A percentile compares a stretch with the other conserved stretches of the same genome.
Conservation (phyloP, 2,113 vertebrate species). For the Petromus typicus region DNA sequence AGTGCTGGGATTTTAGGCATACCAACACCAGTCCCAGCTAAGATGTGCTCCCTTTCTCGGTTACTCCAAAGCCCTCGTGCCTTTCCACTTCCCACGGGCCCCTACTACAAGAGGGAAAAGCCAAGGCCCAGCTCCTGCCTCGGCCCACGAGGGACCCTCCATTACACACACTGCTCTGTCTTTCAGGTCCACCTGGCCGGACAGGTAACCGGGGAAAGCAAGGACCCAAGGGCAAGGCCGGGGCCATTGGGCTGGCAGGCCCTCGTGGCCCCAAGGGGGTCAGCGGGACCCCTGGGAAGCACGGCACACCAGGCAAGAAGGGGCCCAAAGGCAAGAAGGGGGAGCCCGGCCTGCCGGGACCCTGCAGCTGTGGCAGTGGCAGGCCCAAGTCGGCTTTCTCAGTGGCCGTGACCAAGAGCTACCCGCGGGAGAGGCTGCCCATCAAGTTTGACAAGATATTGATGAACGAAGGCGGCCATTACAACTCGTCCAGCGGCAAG, state of each 20-base stretch:
- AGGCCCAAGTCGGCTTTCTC: slow-evolving; percentile 95
- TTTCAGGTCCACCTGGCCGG: slow-evolving; percentile 89
- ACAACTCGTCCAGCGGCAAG: slow-evolving; percentile 94
- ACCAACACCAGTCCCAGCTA: not conserved
- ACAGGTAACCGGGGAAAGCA: slow-evolving; percentile 93
- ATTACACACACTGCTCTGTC: slow-evolving; percentile 66
- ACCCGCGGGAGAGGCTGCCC: slow-evolving; percentile 94
- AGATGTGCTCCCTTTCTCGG: not conserved
- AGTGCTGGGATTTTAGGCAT: not conserved
- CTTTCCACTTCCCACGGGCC: not conserved
- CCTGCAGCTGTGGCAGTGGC: slow-evolving; percentile 90
- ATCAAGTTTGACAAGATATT: slow-evolving; percentile 97
- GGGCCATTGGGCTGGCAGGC: slow-evolving; percentile 93
- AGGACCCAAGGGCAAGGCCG: slow-evolving; percentile 92
- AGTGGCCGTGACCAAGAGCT: slow-evolving; percentile 95
- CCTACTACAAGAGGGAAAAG: not conserved
- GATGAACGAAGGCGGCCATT: slow-evolving; percentile 96
- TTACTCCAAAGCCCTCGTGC: not conserved
- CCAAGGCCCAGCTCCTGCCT: not conserved
- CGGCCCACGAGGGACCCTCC: not conserved
- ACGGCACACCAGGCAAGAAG: slow-evolving; percentile 88
- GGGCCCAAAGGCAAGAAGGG: slow-evolving; percentile 92
- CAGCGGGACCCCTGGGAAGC: slow-evolving; percentile 88
- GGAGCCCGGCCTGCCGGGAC: slow-evolving; percentile 89
- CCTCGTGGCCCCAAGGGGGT: slow-evolving; percentile 92